Conservation (phyloP, 2,888 invertebrate genomes). For the Drosophila pseudotalamancana region DNA sequence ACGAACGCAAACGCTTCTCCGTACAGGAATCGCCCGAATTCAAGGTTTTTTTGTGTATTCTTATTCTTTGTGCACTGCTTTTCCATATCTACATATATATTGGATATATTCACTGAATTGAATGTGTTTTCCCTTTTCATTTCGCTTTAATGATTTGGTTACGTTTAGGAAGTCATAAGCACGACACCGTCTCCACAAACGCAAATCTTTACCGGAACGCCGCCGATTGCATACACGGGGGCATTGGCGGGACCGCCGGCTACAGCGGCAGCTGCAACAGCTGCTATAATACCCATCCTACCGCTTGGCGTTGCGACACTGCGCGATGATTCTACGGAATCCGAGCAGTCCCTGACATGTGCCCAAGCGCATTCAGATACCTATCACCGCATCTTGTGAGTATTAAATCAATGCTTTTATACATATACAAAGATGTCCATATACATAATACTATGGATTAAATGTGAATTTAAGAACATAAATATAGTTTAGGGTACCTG, state of each 20-base stretch:
- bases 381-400: conserved; percentile 84
- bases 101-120: not conserved
- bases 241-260: conserved; percentile 84
- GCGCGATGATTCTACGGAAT: conserved; percentile 85
- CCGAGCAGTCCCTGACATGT: conserved; percentile 84
- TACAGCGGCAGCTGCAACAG: conserved; percentile 85
- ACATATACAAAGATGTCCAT: not conserved
- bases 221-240: conserved; percentile 80
- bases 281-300: conserved; percentile 84
- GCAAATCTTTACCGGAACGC: conserved; percentile 74
- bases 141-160: not conserved
- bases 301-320: conserved; percentile 84
- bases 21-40: conserved; percentile 80
- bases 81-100: not conserved
- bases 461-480: too few species aligned
- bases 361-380: conserved; percentile 84
- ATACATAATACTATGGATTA: too few species aligned
- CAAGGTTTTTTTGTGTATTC: conserved; percentile 65
- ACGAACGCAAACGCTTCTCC: conserved; percentile 83
- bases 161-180: conserved; percentile 80
- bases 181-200: conserved; percentile 84
- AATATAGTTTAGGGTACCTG: too few species aligned
- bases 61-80: not conserved
- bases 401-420: conserved; percentile 34
- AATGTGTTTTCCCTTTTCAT: not conserved